phyloP scores from a whole-genome alignment of 23 tunicate species.

The Ascidia mentula region DNA sequence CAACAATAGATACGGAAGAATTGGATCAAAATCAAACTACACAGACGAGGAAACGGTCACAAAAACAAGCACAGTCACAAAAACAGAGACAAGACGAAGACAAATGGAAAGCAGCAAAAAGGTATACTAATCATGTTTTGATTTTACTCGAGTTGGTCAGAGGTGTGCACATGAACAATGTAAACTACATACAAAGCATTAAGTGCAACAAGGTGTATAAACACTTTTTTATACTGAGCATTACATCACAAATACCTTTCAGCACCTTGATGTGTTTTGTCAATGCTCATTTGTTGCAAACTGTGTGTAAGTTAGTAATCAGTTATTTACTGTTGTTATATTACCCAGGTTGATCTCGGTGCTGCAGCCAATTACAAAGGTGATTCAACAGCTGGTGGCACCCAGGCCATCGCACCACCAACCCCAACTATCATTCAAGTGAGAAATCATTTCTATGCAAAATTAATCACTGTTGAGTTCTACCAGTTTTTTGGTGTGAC shows the following conservation, averaged over 20 bases:
- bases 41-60: constrained; percentile 56
- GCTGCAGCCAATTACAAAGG: constrained; percentile 91
- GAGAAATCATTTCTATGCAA: neutral
- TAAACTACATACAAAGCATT: no score
- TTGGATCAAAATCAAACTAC: neutral
- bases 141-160: neutral
- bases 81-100: constrained; percentile 16
- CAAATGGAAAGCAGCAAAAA: constrained; percentile 9
- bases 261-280: no score
- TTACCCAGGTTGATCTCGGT: constrained; percentile 68
- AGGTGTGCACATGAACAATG: no score
- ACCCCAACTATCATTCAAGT: constrained; percentile 1
- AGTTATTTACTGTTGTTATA: no score
- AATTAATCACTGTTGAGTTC: neutral
- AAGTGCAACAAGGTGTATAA: no score
- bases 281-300: no score
- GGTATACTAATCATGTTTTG: neutral
- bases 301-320: no score
- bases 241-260: no score
- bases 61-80: constrained; percentile 31
- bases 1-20: constrained; percentile 3
- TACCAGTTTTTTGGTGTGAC: neutral
- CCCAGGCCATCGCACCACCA: constrained; percentile 20
- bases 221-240: no score
- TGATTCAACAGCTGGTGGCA: constrained; percentile 23